These are phyloP conservation scores for Neodiprion fabricii DNA, from an alignment of 1,140 invertebrate genomes.

Conservation along the genomic window DNA sequence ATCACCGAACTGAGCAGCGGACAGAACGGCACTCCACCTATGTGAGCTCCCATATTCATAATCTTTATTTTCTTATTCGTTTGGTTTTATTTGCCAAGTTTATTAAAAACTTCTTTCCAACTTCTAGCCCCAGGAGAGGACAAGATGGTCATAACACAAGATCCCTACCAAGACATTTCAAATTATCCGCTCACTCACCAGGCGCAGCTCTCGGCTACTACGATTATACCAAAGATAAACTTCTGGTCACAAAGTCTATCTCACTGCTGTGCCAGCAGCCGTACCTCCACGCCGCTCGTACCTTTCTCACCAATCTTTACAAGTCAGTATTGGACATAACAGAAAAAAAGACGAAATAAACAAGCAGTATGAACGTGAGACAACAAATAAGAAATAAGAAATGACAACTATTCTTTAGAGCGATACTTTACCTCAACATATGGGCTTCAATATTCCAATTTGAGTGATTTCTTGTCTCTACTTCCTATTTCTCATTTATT, in stretches of 20 bases:
- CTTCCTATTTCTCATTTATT: slow-evolving; percentile 13
- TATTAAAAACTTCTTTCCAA: slow-evolving; percentile 12
- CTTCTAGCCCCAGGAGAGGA: slow-evolving; percentile 66
- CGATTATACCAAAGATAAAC: slow-evolving; percentile 90
- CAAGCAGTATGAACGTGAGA: not conserved
- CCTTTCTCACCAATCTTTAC: slow-evolving; percentile 87
- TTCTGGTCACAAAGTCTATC: slow-evolving; percentile 95
- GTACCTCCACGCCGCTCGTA: slow-evolving; percentile 83
- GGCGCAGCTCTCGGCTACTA: slow-evolving; percentile 84
- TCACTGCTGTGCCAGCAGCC: slow-evolving; percentile 89
- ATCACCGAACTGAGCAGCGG: slow-evolving; percentile 87
- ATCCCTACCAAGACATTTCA: slow-evolving; percentile 87
- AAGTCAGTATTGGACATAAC: slow-evolving; percentile 64
- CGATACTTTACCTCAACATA: slow-evolving; percentile 14
- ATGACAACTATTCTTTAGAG: not conserved
- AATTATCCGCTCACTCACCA: slow-evolving; percentile 78
- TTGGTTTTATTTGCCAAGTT: slow-evolving; percentile 13
- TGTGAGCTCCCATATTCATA: slow-evolving; percentile 37
- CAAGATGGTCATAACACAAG: slow-evolving; percentile 71
- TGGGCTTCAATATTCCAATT: slow-evolving; percentile 17
- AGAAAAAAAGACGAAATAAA: not conserved
- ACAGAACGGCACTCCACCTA: slow-evolving; percentile 64
- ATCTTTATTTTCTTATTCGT: not conserved
- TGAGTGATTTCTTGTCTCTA: not conserved
- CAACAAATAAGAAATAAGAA: not conserved